phyloP scores from a whole-genome alignment of 2,888 invertebrate genomes.

The Chironomus riparius region DNA sequence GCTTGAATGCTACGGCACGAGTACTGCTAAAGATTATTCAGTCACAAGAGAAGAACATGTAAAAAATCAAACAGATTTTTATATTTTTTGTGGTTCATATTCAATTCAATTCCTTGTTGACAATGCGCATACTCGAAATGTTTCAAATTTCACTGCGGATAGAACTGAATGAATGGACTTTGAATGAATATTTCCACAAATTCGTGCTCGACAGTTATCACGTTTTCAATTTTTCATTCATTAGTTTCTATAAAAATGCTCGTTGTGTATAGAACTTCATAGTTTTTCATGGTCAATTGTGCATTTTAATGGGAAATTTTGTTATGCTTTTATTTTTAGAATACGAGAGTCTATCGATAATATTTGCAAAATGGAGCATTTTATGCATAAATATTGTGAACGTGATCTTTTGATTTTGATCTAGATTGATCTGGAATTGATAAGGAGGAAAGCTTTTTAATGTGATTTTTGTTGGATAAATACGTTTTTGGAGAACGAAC shows the following conservation, averaged over 20 bases:
- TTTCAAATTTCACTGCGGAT: neutral
- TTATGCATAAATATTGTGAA: no score
- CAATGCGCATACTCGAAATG: neutral
- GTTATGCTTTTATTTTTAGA: no score
- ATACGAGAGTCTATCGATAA: no score
- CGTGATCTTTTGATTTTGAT: no score
- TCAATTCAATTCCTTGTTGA: neutral
- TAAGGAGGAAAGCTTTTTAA: no score
- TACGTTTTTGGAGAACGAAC: no score
- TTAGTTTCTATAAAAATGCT: neutral
- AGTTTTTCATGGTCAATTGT: neutral
- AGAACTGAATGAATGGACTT: neutral
- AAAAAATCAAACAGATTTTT: neutral
- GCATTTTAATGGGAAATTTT: no score
- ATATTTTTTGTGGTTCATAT: neutral
- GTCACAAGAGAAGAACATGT: neutral
- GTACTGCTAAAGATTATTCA: neutral
- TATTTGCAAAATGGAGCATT: no score
- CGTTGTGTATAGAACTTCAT: neutral
- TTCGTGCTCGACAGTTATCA: neutral
- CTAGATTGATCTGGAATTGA: no score
- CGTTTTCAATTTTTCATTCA: slow-evolving; percentile 4
- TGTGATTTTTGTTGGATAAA: no score
- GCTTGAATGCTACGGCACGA: neutral
- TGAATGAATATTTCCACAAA: neutral